Base-by-base conservation (phyloP, 2,888 invertebrate genomes). In the Drosophila siamana region DNA sequence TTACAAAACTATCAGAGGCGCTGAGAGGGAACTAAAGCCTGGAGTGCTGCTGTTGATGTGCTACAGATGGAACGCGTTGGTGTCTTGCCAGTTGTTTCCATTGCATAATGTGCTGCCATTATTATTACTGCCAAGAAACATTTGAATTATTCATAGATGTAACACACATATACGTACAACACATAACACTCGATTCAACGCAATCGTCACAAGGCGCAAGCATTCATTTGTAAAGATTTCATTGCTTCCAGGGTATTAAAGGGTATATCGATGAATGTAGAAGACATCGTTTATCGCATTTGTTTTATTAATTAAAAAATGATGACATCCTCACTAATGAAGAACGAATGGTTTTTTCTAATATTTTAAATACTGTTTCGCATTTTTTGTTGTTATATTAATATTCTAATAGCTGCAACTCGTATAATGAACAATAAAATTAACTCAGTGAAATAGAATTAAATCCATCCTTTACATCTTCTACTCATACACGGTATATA, bases 1-100 rank as follows among this genome's bases (percentile, higher is more conserved):
- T 87, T 84, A 85, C 86, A 87, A 85, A 84, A 87, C 87, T 87
- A 87, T 82, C 86, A 76, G 61, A 38, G 56, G 13, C 44, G 47
- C 48, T 41, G 38, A 48, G 38, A 11, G 36, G 33, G n/a, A 51
- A 28, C 3, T 15, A 9, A 9, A 15, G 38, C 19, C 5, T 4
- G 11, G 33, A 22, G 11, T 4, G 38, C 28, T n/a, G n/a, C n/a
- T 36, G 36, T 38, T 38, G 36, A 38, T 38, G 36, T 15, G 36
- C 7, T 13, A 15, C 36, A 38, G 36, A 24, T 22, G 24, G n/a
- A 16, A 15, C 30, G 15, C 15, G 16, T 15, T 30, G 22, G 38
- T 13, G 48, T 36, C 24, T 52, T 56, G 72, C 30, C 28, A 60
- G 70, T 74, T 80, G 68, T 77, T 80, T 60, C 54, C 66, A 62